Conservation (phyloP, 1,140 invertebrate genomes). For the Anoplolepis gracilipes region DNA sequence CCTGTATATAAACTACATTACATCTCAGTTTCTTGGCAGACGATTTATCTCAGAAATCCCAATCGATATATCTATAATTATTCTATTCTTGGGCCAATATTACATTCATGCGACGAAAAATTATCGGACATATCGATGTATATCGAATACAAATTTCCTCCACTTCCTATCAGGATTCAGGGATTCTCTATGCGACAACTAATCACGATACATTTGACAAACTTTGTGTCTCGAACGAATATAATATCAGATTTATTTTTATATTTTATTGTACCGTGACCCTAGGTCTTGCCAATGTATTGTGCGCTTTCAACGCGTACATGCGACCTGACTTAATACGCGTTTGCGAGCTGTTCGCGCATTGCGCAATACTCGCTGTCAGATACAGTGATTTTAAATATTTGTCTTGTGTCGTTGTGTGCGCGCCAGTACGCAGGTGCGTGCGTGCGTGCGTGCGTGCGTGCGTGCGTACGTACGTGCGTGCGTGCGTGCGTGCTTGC, state of each 20-base stretch:
- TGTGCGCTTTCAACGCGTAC: not conserved
- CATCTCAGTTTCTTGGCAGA: not conserved
- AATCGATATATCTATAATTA: not conserved
- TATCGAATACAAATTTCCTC: too few species aligned
- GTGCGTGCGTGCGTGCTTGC: not conserved
- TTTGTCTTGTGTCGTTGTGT: slow-evolving; percentile 17
- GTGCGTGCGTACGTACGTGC: not conserved
- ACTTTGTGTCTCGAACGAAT: too few species aligned
- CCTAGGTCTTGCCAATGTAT: not conserved
- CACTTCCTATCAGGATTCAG: too few species aligned
- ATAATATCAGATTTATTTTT: not conserved
- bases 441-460: not conserved
- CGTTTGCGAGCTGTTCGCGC: slow-evolving; percentile 6
- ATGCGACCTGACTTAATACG: slow-evolving; percentile 37
- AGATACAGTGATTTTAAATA: slow-evolving; percentile 65
- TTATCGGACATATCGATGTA: too few species aligned
- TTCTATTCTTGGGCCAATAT: not conserved
- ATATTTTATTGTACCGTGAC: not conserved
- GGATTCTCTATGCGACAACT: too few species aligned
- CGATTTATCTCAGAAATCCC: not conserved
- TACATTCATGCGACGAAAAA: too few species aligned
- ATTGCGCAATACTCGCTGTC: slow-evolving; percentile 59
- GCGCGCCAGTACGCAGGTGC: not conserved
- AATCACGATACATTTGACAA: too few species aligned
- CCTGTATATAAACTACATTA: not conserved